Evolutionary conservation across 1,140 invertebrate species (phyloP), one percentile per base, ranked within the genome.

Genomic region (Drosophila dunni): DNA sequence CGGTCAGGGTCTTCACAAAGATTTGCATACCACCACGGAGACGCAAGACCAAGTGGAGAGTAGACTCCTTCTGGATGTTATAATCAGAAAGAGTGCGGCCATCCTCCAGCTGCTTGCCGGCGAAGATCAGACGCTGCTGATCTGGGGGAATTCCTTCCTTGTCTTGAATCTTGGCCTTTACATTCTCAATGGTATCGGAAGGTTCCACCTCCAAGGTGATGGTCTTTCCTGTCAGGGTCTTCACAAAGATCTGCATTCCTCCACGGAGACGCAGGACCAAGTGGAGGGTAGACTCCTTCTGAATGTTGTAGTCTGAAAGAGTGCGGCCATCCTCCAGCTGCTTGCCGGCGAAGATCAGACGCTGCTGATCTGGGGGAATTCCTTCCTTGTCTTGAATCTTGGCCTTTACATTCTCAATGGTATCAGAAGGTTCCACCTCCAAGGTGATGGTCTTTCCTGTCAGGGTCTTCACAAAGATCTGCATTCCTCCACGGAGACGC

Each of bases 161-260:
- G 71, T 96, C 95, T 75, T 96, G 95, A 66, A 96, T 96, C 75
- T 96, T 96, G 1, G 95, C 94, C 62, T 96, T 96, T 0, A 96
- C 95, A 91, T 96, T 96, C 79, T 96, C 95, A 86, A 96, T 96
- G 0, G 95, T 95, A 71, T 96, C 96, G 42, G 94, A 95, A 2
- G 95, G 93, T 77, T 96, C 95, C 2, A 96, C 95, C 78, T 96
- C 95, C 15, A 97, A 79, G 56, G 97, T 98, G 93, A 98, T 98
- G 92, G 97, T 98, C 93, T 98, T 98, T 45, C 97, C 97, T 74
- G 97, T 98, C 45, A 98, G 94, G 76, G 97, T 98, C 93, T 98
- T 98, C 6, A 98, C 97, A 93, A 98, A 81, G 70, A 82, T 82
- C 79, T 82, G 80, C 80, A 82, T 82, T 61, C 97, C 95, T 95